Evolutionary conservation across 30 jellyfish, hydroid and myxozoan genomes (phyloP), one percentile per base, ranked within the genome.

Genomic region (Turritopsis rubra): DNA sequence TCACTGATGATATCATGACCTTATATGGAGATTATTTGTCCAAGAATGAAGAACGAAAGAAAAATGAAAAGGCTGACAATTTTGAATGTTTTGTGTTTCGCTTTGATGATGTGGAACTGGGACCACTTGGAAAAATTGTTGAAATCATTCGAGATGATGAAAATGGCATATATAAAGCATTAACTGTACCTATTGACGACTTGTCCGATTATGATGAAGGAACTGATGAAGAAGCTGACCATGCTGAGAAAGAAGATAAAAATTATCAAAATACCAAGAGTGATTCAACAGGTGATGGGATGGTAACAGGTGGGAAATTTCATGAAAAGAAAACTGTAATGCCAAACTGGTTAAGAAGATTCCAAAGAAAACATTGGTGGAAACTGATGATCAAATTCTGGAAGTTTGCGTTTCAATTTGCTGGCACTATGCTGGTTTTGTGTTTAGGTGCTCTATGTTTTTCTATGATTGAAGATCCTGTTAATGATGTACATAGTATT

Each of bases 331-430:
- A 41, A 41, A 41, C 60, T 41, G 13, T 41, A 3, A 41, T 41
- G 23, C 28, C 77, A 19, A n/a, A 23, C 19, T 68, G 77, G 53
- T 31, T 26, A 16, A 75, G 22, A 20, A 29, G 25, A 29, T 22
- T 75, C 18, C 28, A 29, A 22, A 16, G 22, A 16, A 75, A 75
- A 75, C 66, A 9, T n/a, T 75, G 83, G 53, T 75, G 83, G 83
- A 75, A 75, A 21, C 18, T 21, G 83, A 21, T 75, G 75, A 29
- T 75, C 18, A 31, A 0, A 75, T 28, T 75, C 18, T 26, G 28
- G 1, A 75, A 9, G 41, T 75, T 75, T 75, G 83, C 41, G 0
- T 1, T 75, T 26, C 60, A 75, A n/a, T 75, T 75, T 21, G 83
- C 66, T 26, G 83, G 26, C 16, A 52, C 41, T 26, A 26, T 28